phyloP scores from a whole-genome alignment of 2,888 invertebrate genomes.

The Crossocerus cetratus region DNA sequence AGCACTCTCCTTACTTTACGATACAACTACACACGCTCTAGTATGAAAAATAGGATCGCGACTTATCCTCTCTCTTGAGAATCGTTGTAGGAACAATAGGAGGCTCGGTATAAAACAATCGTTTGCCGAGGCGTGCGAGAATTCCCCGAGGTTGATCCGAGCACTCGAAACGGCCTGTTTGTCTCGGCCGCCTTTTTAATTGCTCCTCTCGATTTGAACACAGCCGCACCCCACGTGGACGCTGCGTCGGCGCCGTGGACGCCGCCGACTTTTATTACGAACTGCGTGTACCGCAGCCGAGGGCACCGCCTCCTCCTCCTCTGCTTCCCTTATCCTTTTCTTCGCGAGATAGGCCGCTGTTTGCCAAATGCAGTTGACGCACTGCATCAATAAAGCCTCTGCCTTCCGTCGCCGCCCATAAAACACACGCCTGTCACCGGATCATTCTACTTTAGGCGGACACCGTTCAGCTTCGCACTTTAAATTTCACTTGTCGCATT shows the following conservation, averaged over 20 bases:
- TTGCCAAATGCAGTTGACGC: slow-evolving; percentile 27
- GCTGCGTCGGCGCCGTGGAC: slow-evolving; percentile 28
- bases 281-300: slow-evolving; percentile 19
- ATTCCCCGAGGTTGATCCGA: too few relatives aligned
- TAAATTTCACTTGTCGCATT: too few relatives aligned
- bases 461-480: too few relatives aligned
- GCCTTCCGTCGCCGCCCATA: slow-evolving; percentile 12
- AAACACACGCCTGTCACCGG: slow-evolving; percentile 4
- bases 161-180: too few relatives aligned
- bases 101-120: neutral
- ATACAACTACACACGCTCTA: too few relatives aligned
- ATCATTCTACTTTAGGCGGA: neutral
- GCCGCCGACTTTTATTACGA: slow-evolving; percentile 35
- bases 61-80: neutral
- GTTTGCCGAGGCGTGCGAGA: too few relatives aligned
- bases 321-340: slow-evolving; percentile 3
- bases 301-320: slow-evolving; percentile 44
- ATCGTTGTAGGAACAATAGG: neutral
- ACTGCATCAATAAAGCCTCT: neutral
- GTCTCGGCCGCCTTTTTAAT: neutral
- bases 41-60: neutral
- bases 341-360: slow-evolving; percentile 7
- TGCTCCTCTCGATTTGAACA: slow-evolving; percentile 9
- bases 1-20: too few relatives aligned
- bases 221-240: slow-evolving; percentile 42